A percentile compares a stretch with the other conserved stretches of the same genome.
These are phyloP conservation scores for Phymatocera aterrima DNA, from an alignment of 2,888 invertebrate genomes.

Conservation along the genomic window DNA sequence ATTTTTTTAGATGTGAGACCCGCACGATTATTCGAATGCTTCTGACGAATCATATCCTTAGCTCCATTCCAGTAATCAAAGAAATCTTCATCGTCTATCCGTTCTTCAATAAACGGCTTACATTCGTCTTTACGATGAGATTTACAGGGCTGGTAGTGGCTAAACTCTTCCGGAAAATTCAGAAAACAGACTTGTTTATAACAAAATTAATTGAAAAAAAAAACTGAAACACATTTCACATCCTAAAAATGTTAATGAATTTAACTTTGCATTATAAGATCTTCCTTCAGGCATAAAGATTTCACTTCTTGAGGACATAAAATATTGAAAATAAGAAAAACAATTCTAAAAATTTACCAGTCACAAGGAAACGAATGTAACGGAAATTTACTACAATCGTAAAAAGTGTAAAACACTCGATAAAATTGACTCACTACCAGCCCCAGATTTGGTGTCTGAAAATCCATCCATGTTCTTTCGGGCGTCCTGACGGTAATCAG, in stretches of 20 bases:
- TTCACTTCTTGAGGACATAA: too few relatives aligned
- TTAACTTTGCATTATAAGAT: too few relatives aligned
- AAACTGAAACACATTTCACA: neutral
- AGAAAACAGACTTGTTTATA: neutral
- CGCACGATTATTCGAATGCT: conserved; percentile 13
- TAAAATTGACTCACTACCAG: neutral
- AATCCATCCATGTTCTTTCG: neutral
- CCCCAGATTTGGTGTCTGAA: neutral
- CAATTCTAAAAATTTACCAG: neutral
- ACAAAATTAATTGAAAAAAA: neutral
- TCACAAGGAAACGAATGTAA: neutral
- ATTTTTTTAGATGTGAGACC: conserved; percentile 28
- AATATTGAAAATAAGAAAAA: too few relatives aligned
- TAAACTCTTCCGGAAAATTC: neutral
- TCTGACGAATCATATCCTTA: conserved; percentile 22
- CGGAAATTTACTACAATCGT: neutral
- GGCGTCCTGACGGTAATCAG: conserved; percentile 51
- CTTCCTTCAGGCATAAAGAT: too few relatives aligned
- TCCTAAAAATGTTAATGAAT: too few relatives aligned
- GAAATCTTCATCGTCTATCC: conserved; percentile 46
- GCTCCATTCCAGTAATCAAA: conserved; percentile 35
- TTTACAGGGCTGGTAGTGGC: conserved; percentile 1
- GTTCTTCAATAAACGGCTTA: conserved; percentile 34
- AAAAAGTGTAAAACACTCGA: neutral
- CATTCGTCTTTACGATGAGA: conserved; percentile 6